Percentiles rank a stretch among this genome's conserved stretches.
phyloP scores from a whole-genome alignment of 2,888 invertebrate species.

The Endotricha flammealis region DNA sequence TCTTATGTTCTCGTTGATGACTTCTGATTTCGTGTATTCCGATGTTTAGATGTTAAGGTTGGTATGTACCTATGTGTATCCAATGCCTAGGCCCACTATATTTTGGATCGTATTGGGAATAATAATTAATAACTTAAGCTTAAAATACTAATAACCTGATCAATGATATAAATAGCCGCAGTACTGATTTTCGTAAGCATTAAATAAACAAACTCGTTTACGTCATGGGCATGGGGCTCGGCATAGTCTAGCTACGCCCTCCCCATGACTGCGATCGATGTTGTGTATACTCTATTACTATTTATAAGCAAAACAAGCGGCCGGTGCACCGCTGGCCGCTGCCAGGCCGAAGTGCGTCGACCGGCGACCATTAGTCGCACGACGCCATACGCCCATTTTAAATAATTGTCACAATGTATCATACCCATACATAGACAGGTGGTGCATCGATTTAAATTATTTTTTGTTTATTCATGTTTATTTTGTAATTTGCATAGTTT shows the following conservation, averaged over 20 bases:
- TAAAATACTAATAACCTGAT: no score
- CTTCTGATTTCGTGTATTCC: no score
- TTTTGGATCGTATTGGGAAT: no score
- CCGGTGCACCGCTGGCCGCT: conserved; percentile 24
- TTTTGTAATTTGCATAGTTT: no score
- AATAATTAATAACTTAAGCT: no score
- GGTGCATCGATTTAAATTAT: conserved; percentile 21
- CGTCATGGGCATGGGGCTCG: conserved; percentile 1
- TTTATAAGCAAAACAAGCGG: conserved; percentile 26
- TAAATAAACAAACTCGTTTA: conserved; percentile 1
- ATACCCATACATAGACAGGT: conserved; percentile 21
- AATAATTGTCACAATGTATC: neutral
- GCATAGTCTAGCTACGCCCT: conserved; percentile 28
- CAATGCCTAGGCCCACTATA: no score
- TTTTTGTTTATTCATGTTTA: conserved; percentile 11
- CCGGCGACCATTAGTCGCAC: conserved; percentile 19
- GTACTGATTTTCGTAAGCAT: no score
- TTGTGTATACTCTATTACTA: conserved; percentile 20
- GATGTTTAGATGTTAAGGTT: no score
- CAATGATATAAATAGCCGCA: no score
- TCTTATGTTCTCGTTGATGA: no score
- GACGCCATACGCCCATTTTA: conserved; percentile 9
- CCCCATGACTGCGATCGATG: conserved; percentile 28
- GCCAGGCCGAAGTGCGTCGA: conserved; percentile 20
- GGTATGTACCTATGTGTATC: no score